Evolutionary conservation across 2,888 invertebrate species (phyloP).

Genomic region (Dinocampus coccinellae): DNA sequence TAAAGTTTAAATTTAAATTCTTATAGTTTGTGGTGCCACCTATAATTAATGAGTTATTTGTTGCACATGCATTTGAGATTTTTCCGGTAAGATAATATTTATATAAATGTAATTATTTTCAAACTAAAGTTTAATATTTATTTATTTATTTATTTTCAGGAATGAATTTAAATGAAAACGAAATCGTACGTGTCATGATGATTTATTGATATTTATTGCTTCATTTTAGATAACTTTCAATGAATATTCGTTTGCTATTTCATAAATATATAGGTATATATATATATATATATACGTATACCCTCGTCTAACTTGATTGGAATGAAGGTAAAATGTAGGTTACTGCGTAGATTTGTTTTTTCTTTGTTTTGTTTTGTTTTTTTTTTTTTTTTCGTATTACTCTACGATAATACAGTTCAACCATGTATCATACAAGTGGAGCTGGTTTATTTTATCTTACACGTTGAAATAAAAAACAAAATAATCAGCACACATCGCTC

Average conservation of each 20-base stretch:
- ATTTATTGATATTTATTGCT: neutral
- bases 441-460: neutral
- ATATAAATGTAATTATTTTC: neutral
- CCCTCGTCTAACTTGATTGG: neutral
- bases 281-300: neutral
- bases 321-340: constrained; percentile 1
- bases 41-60: neutral
- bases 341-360: neutral
- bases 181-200: neutral
- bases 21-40: neutral
- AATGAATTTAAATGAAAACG: neutral
- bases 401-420: neutral
- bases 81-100: neutral
- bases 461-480: neutral
- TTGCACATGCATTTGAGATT: neutral
- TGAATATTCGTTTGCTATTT: neutral
- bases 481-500: neutral
- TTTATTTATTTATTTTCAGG: neutral
- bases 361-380: too few species aligned
- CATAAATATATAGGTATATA: too few species aligned
- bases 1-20: neutral
- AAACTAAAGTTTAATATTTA: neutral
- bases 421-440: neutral
- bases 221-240: neutral
- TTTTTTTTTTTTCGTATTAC: too few species aligned